These are phyloP conservation scores for Oceanodroma tethys DNA, from an alignment of 2,113 vertebrate species.

Conservation along the genomic window DNA sequence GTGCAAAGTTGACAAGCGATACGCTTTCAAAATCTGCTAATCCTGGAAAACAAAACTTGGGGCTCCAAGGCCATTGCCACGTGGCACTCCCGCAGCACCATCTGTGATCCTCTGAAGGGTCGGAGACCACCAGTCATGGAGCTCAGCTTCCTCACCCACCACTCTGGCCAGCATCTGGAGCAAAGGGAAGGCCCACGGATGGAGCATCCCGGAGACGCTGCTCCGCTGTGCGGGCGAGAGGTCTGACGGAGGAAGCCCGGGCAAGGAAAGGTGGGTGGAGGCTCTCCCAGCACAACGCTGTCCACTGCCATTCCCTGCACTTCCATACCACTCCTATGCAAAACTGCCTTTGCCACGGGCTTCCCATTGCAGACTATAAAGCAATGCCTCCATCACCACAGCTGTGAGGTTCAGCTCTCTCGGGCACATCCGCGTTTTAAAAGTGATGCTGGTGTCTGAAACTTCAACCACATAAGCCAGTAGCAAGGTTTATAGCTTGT, in stretches of 20 bases:
- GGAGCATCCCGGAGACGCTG: neutral
- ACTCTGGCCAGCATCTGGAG: neutral
- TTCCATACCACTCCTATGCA: neutral
- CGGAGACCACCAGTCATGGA: neutral
- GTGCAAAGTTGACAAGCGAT: rapidly evolving
- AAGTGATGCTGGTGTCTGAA: neutral
- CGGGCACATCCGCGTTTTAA: rapidly evolving
- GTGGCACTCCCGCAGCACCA: neutral
- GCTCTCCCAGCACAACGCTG: rapidly evolving
- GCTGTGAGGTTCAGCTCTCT: neutral
- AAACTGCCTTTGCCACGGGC: neutral
- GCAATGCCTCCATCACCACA: neutral
- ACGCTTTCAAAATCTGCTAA: neutral
- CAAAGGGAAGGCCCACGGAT: neutral
- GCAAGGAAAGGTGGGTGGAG: neutral
- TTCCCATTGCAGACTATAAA: neutral
- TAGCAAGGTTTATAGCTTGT: neutral
- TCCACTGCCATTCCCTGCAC: neutral
- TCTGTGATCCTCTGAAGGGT: neutral
- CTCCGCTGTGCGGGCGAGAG: rapidly evolving
- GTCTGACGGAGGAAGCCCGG: neutral
- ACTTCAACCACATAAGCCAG: neutral
- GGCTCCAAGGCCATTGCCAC: neutral
- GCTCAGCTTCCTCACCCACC: neutral
- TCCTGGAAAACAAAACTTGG: neutral